Evolutionary conservation across 2,888 invertebrate genomes (phyloP), one percentile per base, ranked within the genome.

Genomic region (Beris chalybata): DNA sequence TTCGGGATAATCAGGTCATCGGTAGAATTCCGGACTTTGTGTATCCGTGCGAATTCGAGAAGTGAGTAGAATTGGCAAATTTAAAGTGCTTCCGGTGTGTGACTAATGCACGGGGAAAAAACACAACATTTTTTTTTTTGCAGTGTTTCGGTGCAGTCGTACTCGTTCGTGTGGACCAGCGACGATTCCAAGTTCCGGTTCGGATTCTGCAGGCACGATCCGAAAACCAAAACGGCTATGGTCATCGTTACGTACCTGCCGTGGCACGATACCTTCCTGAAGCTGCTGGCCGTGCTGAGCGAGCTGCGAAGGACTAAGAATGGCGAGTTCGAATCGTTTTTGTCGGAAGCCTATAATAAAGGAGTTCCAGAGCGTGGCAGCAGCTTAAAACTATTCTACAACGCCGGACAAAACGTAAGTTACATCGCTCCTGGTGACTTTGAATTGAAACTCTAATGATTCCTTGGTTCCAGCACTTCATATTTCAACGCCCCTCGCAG

Each of bases 131-230:
- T 71, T 71, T 68, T 74, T 85, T 68, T 74, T 85, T 87, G 72
- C 83, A 94, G 94, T 78, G 84, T 85, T 73, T 89, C 89, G 69
- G 92, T 97, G 66, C 95, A 97, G 80, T 91, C 95, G 75, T 99
- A 96, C 81, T 97, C 97, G 31, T 99, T 98, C 83, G 97, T 97
- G 61, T 83, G 98, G 76, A 99, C 98, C 30, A 95, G 93, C 74
- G 86, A 91, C 74, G 95, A 96, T 78, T 94, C 96, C 31, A 95
- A 95, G 83, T 97, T 95, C 88, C 95, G 95, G 47, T 99, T 95
- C 84, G 97, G 97, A 71, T 98, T 95, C 82, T 97, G 97, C 80
- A 90, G 98, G 31, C 95, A 95, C 80, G 94, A 97, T 78, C 93
- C 96, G 5, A 90, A 91, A 78, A 88, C 91, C 30, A 89, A 93